These are phyloP conservation scores for Parasteatoda lunata DNA, from an alignment of 2,888 invertebrate species.

Conservation along the genomic window DNA sequence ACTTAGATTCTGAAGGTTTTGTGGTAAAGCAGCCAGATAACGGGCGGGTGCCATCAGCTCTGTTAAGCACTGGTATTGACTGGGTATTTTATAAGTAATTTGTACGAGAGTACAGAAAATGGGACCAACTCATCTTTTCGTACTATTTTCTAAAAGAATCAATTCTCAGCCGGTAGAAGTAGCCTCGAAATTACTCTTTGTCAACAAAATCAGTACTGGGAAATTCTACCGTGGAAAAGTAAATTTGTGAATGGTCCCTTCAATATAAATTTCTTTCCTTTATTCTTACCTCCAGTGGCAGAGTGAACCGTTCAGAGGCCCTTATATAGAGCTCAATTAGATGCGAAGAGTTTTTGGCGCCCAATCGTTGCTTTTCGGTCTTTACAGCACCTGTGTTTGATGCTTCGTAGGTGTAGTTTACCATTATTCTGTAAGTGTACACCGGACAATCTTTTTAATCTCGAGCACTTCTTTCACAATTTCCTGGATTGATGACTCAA, in stretches of 20 bases:
- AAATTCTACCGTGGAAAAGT: conserved; percentile 33
- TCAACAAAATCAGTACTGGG: conserved; percentile 21
- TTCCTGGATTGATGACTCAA: conserved; percentile 68
- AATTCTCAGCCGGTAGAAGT: conserved; percentile 48
- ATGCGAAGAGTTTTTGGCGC: conserved; percentile 65
- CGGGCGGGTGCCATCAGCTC: conserved; percentile 68
- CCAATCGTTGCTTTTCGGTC: conserved; percentile 68
- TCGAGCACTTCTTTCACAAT: conserved; percentile 68
- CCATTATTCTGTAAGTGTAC: conserved; percentile 64
- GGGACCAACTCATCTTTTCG: conserved; percentile 67
- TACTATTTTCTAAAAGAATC: conserved; percentile 58
- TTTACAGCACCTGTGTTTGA: conserved; percentile 65
- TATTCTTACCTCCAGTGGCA: conserved; percentile 33
- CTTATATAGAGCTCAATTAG: conserved; percentile 65
- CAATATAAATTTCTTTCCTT: conserved; percentile 36
- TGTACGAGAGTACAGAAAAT: conserved; percentile 63
- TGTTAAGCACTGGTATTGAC: conserved; percentile 61
- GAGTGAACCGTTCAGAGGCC: conserved; percentile 40
- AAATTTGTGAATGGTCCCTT: conserved; percentile 35
- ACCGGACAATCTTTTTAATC: conserved; percentile 68
- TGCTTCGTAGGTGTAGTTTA: conserved; percentile 61
- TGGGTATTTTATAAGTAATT: conserved; percentile 62
- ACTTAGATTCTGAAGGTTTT: conserved; percentile 65
- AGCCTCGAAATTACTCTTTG: conserved; percentile 49
- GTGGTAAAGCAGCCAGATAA: conserved; percentile 64